Evolutionary conservation across 2,797 vertebrate genomes (phyloP).

Genomic region (Manis pentadactyla): DNA sequence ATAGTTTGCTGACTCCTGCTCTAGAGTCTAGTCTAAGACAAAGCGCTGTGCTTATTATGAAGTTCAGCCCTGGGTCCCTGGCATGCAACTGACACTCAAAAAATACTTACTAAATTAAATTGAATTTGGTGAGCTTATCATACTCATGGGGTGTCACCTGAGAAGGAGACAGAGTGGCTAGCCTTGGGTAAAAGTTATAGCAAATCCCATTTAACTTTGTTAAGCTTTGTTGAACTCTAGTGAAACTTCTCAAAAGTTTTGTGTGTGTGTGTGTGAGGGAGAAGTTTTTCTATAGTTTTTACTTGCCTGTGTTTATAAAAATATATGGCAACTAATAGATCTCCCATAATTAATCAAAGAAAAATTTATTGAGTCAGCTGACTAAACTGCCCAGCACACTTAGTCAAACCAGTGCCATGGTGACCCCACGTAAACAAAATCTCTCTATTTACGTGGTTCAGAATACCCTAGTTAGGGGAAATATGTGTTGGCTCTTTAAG

Average conservation of each 20-base stretch:
- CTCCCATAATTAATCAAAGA: not conserved
- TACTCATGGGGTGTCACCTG: not conserved
- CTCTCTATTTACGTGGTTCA: not conserved
- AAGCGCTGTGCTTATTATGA: not conserved
- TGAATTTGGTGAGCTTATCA: constrained; percentile 1
- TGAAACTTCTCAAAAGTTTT: constrained; percentile 57
- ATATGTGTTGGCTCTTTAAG: not conserved
- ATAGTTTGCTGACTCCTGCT: not conserved
- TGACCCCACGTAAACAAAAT: not conserved
- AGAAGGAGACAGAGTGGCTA: not conserved
- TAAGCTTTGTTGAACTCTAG: constrained; percentile 11
- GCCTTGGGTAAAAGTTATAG: not conserved
- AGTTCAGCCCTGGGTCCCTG: not conserved
- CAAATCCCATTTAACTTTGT: not conserved
- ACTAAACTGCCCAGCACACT: not conserved
- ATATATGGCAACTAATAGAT: not conserved
- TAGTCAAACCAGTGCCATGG: not conserved
- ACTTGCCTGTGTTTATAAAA: constrained; percentile 38
- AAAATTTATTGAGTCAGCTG: not conserved
- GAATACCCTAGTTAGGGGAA: not conserved
- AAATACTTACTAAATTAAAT: constrained; percentile 20
- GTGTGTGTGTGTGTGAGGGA: not conserved
- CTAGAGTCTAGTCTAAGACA: not conserved
- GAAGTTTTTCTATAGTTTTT: constrained; percentile 6
- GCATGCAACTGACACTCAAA: not conserved